A percentile compares a stretch with the other conserved stretches of the same genome.
These are phyloP conservation scores for Drosophila grimshawi DNA, from an alignment of 1,140 invertebrate species.

Conservation along the genomic window DNA sequence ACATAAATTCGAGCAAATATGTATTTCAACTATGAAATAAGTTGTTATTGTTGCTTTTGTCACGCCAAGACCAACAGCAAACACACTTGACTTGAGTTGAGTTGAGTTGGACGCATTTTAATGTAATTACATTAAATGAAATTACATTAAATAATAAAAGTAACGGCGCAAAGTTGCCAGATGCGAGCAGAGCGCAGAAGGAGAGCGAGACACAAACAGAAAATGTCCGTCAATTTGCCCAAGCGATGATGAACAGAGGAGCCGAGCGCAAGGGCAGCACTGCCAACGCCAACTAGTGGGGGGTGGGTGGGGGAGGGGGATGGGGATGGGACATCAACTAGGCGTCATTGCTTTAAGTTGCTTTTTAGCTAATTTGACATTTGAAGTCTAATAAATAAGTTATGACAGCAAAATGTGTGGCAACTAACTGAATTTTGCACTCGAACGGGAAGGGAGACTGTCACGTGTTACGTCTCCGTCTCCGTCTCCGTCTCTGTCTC, in stretches of 20 bases:
- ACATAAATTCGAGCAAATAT: not conserved
- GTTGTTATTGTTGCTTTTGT: conserved; percentile 4
- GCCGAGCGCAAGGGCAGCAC: too few species aligned
- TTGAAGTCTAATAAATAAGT: conserved; percentile 73
- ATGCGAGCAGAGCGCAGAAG: conserved; percentile 3
- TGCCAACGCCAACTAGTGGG: not conserved
- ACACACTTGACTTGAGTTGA: not conserved
- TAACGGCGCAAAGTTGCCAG: conserved; percentile 22
- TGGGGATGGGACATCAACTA: not conserved
- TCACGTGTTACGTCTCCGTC: too few species aligned
- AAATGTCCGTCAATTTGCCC: conserved; percentile 49
- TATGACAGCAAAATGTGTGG: conserved; percentile 62
- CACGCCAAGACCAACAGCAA: not conserved
- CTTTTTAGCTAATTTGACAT: conserved; percentile 68
- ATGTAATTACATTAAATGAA: conserved; percentile 66
- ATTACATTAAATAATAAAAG: conserved; percentile 72
- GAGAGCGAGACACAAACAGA: conserved; percentile 1
- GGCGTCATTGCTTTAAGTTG: conserved; percentile 29
- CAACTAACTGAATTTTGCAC: conserved; percentile 27
- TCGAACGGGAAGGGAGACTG: not conserved
- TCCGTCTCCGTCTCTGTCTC: too few species aligned
- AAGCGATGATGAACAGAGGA: not conserved
- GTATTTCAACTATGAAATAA: too few species aligned
- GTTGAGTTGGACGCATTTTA: conserved; percentile 54
- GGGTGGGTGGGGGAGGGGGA: not conserved